phyloP scores from a whole-genome alignment of 2,113 vertebrate species.

The Muscicapa adusta region DNA sequence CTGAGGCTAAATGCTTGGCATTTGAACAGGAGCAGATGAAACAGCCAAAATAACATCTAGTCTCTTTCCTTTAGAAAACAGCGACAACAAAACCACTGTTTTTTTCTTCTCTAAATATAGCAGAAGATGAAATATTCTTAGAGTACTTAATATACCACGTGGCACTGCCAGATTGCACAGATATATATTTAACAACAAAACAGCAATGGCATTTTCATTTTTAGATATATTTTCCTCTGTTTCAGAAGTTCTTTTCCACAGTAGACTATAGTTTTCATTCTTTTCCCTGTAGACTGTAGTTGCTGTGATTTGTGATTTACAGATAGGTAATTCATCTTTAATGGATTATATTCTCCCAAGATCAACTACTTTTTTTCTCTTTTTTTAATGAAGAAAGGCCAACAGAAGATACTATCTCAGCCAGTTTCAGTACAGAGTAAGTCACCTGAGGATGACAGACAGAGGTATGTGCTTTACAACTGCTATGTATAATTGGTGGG shows the following conservation, averaged over 20 bases:
- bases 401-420: constrained; percentile 75
- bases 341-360: neutral
- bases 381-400: constrained; percentile 74
- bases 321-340: neutral
- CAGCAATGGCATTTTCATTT: neutral
- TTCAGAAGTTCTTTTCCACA: neutral
- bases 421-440: constrained; percentile 70
- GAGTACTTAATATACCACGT: constrained; percentile 14
- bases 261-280: neutral
- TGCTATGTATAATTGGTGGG: neutral
- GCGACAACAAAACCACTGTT: neutral
- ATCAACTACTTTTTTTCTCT: neutral
- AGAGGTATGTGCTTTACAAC: constrained; percentile 71
- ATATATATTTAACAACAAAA: neutral
- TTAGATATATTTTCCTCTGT: neutral
- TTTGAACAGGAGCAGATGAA: constrained; percentile 34
- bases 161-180: neutral
- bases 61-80: constrained; percentile 8
- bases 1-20: neutral
- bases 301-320: neutral
- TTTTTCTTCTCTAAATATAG: neutral
- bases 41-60: neutral
- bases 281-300: neutral
- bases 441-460: constrained; percentile 58
- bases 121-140: constrained; percentile 23